Evolutionary conservation across 1,140 invertebrate species (phyloP).

Genomic region (Drosophila nigromelanica): DNA sequence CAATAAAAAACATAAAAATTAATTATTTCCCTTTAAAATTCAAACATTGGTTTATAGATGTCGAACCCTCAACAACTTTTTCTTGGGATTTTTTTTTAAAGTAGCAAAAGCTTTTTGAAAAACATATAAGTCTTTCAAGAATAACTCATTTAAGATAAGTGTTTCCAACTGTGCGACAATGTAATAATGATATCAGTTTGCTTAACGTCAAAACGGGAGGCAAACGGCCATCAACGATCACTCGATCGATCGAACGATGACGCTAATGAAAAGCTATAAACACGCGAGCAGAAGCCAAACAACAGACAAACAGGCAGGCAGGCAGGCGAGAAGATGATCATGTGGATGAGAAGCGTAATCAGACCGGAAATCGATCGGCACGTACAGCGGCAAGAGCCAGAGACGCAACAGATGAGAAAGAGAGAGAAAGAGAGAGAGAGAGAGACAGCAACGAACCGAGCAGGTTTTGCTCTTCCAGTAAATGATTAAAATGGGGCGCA

Average conservation of each 20-base stretch:
- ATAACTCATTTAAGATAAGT: too few relatives aligned
- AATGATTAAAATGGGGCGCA: slow-evolving; percentile 41
- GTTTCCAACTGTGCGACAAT: too few relatives aligned
- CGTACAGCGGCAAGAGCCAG: slow-evolving; percentile 50
- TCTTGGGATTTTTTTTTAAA: too few relatives aligned
- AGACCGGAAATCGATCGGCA: slow-evolving; percentile 83
- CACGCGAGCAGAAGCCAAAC: slow-evolving; percentile 67
- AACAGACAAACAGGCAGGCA: slow-evolving; percentile 55
- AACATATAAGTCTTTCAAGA: too few relatives aligned
- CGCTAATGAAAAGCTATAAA: slow-evolving; percentile 67
- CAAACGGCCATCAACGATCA: slow-evolving; percentile 26
- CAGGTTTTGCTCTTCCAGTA: slow-evolving; percentile 13
- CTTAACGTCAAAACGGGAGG: slow-evolving; percentile 4
- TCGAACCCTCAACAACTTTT: too few relatives aligned
- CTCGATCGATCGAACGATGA: slow-evolving; percentile 37
- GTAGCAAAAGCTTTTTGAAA: too few relatives aligned
- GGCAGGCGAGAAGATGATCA: slow-evolving; percentile 53
- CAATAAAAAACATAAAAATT: too few relatives aligned
- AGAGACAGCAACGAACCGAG: slow-evolving; percentile 14
- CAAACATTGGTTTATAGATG: too few relatives aligned
- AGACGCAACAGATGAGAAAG: slow-evolving; percentile 32
- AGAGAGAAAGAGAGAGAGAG: slow-evolving; percentile 6
- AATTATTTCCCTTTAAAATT: too few relatives aligned
- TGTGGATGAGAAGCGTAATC: slow-evolving; percentile 75
- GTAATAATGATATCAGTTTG: slow-evolving; percentile 1